Base-by-base conservation (phyloP, 2,113 vertebrate genomes). In the Chroicocephalus ridibundus region DNA sequence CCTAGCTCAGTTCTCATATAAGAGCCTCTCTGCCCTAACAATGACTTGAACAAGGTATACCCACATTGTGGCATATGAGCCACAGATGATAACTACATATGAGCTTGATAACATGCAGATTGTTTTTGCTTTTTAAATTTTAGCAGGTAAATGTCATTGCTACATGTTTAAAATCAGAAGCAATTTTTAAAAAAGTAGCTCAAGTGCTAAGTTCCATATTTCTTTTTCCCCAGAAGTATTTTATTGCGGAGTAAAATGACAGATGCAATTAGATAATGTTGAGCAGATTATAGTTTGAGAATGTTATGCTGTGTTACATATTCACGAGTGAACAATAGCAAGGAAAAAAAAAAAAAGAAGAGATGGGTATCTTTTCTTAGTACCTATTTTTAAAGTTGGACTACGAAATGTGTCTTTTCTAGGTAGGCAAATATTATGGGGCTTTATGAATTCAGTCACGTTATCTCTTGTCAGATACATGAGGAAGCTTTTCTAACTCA, bases 241-340 rank as follows among this genome's bases (percentile, higher is more conserved):
- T 95, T 93, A 97, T 87, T 95, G 70, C 86, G 11, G 78, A 95
- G 88, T 94, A 86, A 96, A 95, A 95, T 97, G 97, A 93, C 94
- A 97, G 94, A 96, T 95, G 95, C 95, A 95, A 96, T 97, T 97
- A 97, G 95, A 92, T 96, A 97, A 96, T 92, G 81, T 85, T 85
- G 95, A 97, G 64, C 81, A 96, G 88, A 96, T 96, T 96, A 94
- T 86, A 92, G 94, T 87, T 89, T 90, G 71, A 95, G 85, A 94
- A 88, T 90, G 93, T 89, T 97, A 93, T 82, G 82, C 94, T 82
- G 64, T 90, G 90, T 94, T 95, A 96, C 76, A 94, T 92, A 96
- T 96, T 97, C 93, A 96, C 49, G 0, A 92, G 77, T 71, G 92
- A 97, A 97, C 96, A 97, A 95, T 96, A 95, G 95, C 49, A 49